Base-by-base conservation (phyloP, 2,797 vertebrate genomes). In the Alcedo atthis region DNA sequence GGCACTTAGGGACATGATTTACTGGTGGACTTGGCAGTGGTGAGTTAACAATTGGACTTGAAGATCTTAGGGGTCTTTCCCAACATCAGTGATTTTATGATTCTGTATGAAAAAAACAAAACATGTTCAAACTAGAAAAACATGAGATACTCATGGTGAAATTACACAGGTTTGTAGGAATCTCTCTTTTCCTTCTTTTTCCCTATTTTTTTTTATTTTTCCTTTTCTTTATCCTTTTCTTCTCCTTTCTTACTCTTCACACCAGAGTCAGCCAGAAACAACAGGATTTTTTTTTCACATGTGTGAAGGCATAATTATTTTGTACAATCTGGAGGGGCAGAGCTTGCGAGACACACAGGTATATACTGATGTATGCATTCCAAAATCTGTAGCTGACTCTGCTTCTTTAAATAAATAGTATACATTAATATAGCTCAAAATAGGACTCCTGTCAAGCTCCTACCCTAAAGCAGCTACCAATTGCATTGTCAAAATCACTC, bases 361-460 rank as follows among this genome's bases (percentile, higher is more conserved):
- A 58, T 24, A 33, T 33, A 14, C 11, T 46, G 82, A 26, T 4
- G 12, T 43, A 33, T 18, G 53, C 46, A 46, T 55, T 62, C 76
- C 54, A 61, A 95, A 83, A 87, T 26, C 73, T 59, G 6, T 35
- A 68, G 51, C 58, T 30, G 69, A 43, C 18, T 92, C 58, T 78
- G 40, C 68, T 83, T 73, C 92, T 94, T 94, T 94, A 96, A 96
- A 93, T 85, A 94, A 96, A 92, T 75, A 70, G n/a, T 85, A 86
- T 90, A 75, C 85, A 90, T 89, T 92, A 19, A 79, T 93, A 94
- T 92, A 71, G 70, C 73, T 85, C 76, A 94, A 94, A 95, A 94
- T 81, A 94, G 93, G 90, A 78, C 81, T 87, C 54, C 78, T 92
- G 94, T 93, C 96, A 94, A 85, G 86, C 69, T 93, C 67, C 51